These are phyloP conservation scores for Catagonus wagneri DNA, from an alignment of 2,113 vertebrate species.

Conservation along the genomic window DNA sequence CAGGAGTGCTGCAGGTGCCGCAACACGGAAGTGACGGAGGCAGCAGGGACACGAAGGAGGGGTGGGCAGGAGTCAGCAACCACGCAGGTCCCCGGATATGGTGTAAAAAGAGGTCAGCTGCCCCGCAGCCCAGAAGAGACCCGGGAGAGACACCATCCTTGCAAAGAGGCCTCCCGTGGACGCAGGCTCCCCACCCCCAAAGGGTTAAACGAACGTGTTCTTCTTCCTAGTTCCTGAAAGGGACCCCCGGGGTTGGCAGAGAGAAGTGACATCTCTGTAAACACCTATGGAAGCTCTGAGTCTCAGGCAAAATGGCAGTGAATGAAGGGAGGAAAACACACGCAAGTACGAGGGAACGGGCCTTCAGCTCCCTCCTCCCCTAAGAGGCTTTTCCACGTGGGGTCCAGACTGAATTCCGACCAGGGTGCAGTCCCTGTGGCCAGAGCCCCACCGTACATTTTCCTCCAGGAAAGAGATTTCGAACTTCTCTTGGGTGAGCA, in stretches of 20 bases:
- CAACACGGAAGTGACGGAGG: background rate
- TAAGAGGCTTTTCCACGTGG: fast-evolving
- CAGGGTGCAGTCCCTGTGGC: background rate
- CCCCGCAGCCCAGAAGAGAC: background rate
- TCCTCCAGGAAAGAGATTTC: slow-evolving; percentile 54
- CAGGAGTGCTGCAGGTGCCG: fast-evolving
- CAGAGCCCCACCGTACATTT: background rate
- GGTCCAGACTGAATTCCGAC: background rate
- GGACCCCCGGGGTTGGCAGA: background rate
- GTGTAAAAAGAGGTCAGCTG: fast-evolving
- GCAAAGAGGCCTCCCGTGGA: fast-evolving
- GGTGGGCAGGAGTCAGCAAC: fast-evolving
- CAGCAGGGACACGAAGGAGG: fast-evolving
- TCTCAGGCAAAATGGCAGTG: background rate
- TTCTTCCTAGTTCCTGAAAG: background rate
- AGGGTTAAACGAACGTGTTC: background rate
- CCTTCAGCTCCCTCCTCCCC: background rate
- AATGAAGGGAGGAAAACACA: fast-evolving
- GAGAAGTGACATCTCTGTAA: background rate
- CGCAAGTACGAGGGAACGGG: fast-evolving
- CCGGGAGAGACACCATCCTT: background rate
- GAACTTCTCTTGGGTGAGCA: slow-evolving; percentile 19
- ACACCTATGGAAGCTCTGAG: background rate
- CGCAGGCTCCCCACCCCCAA: background rate
- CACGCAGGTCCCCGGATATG: no score